Conservation (phyloP, 2,888 invertebrate genomes). For the Pristionchus japonicus region DNA sequence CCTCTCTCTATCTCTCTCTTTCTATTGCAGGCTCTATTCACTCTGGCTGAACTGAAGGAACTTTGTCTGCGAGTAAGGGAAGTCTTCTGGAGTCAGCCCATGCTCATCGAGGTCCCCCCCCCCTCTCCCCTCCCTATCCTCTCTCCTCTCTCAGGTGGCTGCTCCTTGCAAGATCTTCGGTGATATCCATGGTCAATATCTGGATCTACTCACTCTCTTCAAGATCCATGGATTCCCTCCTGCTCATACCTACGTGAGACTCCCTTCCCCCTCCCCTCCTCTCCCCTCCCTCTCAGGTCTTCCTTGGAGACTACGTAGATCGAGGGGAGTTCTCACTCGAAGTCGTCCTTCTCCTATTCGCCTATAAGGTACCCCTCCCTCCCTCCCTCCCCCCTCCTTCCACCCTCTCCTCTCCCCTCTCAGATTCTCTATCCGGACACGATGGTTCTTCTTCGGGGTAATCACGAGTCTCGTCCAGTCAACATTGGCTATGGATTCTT, state of each 20-base stretch:
- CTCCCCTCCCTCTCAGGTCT: not conserved
- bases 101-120: slow-evolving; percentile 34
- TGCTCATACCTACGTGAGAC: not conserved
- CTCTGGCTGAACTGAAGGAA: slow-evolving; percentile 42
- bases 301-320: slow-evolving; percentile 46
- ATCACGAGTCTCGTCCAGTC: slow-evolving; percentile 47
- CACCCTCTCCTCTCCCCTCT: not conserved
- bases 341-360: slow-evolving; percentile 28
- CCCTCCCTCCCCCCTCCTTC: not conserved
- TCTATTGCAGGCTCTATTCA: slow-evolving; percentile 43
- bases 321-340: slow-evolving; percentile 44
- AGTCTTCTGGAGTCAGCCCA: slow-evolving; percentile 45
- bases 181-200: slow-evolving; percentile 43
- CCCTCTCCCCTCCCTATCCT: no score
- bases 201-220: slow-evolving; percentile 43
- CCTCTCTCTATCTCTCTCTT: not conserved
- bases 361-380: slow-evolving; percentile 30
- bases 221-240: slow-evolving; percentile 40
- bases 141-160: slow-evolving; percentile 24
- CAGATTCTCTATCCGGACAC: slow-evolving; percentile 39
- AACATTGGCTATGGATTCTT: slow-evolving; percentile 44
- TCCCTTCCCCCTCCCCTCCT: not conserved
- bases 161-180: slow-evolving; percentile 42
- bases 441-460: slow-evolving; percentile 42
- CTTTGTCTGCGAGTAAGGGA: slow-evolving; percentile 39